Evolutionary conservation across 1,140 invertebrate species (phyloP).

Genomic region (Theocolax elegans): DNA sequence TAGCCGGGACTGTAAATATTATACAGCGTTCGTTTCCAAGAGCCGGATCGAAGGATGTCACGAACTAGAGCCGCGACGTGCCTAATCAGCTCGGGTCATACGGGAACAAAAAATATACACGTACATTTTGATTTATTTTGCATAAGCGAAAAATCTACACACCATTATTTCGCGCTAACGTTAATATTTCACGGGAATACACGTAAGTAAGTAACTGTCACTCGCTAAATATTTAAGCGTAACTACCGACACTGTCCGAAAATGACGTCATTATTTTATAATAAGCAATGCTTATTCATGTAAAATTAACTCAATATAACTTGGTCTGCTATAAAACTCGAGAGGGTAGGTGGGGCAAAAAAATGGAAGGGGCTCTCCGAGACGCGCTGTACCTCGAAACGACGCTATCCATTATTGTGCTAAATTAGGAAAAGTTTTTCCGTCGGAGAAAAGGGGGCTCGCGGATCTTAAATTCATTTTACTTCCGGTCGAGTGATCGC

Average conservation of each 20-base stretch:
- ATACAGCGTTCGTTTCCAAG: neutral
- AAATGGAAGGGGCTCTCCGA: neutral
- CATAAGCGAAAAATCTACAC: neutral
- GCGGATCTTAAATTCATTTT: slow-evolving; percentile 65
- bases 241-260: too few species aligned
- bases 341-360: neutral
- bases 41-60: slow-evolving; percentile 15
- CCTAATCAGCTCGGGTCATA: slow-evolving; percentile 15
- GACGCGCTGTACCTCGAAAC: slow-evolving; percentile 31
- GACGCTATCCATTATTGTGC: slow-evolving; percentile 54
- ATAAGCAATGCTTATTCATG: slow-evolving; percentile 44
- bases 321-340: slow-evolving; percentile 41
- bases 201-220: neutral
- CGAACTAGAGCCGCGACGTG: slow-evolving; percentile 18
- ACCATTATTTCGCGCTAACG: too few species aligned
- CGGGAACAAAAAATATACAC: neutral
- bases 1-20: slow-evolving; percentile 16
- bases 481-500: slow-evolving; percentile 61
- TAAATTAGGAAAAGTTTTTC: slow-evolving; percentile 54
- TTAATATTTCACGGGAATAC: too few species aligned
- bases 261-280: slow-evolving; percentile 36
- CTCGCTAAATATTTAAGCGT: too few species aligned
- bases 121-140: neutral
- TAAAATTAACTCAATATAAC: slow-evolving; percentile 44
- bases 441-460: slow-evolving; percentile 25